Base-by-base conservation (phyloP, 2,113 vertebrate genomes). In the Gila orcuttii region DNA sequence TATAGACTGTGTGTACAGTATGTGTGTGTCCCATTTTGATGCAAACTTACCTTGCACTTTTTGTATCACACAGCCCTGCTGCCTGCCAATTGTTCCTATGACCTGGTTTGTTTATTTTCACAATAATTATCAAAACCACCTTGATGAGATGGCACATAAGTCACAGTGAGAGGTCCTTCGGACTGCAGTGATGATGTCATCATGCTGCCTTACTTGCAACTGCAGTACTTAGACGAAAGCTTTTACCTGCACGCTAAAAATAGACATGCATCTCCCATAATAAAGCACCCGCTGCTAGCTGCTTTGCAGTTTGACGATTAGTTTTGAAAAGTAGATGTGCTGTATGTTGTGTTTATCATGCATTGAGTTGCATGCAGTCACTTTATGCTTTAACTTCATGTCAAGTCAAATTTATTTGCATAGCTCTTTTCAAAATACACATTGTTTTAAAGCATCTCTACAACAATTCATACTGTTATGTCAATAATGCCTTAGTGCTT, bases 41-140 rank as follows among this genome's bases (percentile, higher is more conserved):
- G n/a, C 59, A 45, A 21, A 42, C 55, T 60, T 42, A 23, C 25
- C 23, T 47, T 12, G n/a, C 60, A 66, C 59, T 81, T 81, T 39
- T 66, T 81, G 17, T 19, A 68, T 47, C 19, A 68, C 0, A 6
- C 15, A 19, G 3, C 36, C 9, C 39, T 62, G 64, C 33, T 68
- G 33, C n/a, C 79, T 82, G 0, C 42, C 39, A 68, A 8, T 69
- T 33, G 66, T 68, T 77, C 71, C 62, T 39, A n/a, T 59, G 28
- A 79, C 64, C 71, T n/a, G 52, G 10, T 69, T 57, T 66, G 76
- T 60, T 80, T 10, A 71, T 78, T 64, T 57, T 84, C n/a, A 75
- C 47, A 84, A 73, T 77, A 86, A 84, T 73, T 33, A 84, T 87
- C 81, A 81, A 68, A 79, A 75, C 79, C 62, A 73, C 68, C 62